Conservation (phyloP, 2,888 invertebrate genomes). For the Nephrocerus scutellatus region DNA sequence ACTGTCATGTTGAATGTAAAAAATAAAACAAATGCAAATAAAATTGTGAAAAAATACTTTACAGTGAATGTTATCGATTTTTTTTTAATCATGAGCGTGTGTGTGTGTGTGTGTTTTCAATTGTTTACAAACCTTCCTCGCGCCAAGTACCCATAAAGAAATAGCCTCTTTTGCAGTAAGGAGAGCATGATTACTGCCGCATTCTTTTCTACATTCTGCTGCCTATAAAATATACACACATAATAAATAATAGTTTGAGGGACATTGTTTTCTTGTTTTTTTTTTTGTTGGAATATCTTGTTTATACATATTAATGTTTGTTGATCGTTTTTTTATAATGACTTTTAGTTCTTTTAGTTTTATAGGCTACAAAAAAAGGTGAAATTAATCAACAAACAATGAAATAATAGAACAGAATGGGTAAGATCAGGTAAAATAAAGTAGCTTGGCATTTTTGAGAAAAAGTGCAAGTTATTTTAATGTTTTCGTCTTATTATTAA, state of each 20-base stretch:
- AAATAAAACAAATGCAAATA: too few relatives aligned
- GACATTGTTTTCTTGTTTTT: too few relatives aligned
- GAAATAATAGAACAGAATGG: slow-evolving; percentile 7
- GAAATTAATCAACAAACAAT: slow-evolving; percentile 14
- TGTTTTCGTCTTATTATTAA: too few relatives aligned
- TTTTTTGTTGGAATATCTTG: background rate
- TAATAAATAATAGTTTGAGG: too few relatives aligned
- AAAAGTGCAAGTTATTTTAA: background rate
- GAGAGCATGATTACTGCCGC: slow-evolving; percentile 68
- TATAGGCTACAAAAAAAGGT: slow-evolving; percentile 3
- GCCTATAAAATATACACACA: slow-evolving; percentile 49
- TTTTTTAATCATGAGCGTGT: too few relatives aligned
- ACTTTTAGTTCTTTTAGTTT: too few relatives aligned
- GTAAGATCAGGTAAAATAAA: too few relatives aligned
- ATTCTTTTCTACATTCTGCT: slow-evolving; percentile 48
- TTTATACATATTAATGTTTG: slow-evolving; percentile 10
- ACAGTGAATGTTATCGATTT: slow-evolving; percentile 8
- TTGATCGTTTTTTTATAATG: too few relatives aligned
- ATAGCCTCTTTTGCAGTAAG: slow-evolving; percentile 90
- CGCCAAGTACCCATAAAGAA: slow-evolving; percentile 89
- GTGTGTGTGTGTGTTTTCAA: too few relatives aligned
- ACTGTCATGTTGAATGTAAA: background rate
- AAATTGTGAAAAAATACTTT: too few relatives aligned
- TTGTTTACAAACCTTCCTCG: slow-evolving; percentile 68
- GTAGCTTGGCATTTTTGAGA: slow-evolving; percentile 7